phyloP scores from a whole-genome alignment of 2,113 vertebrate species.

The Rousettus leschenaultii region DNA sequence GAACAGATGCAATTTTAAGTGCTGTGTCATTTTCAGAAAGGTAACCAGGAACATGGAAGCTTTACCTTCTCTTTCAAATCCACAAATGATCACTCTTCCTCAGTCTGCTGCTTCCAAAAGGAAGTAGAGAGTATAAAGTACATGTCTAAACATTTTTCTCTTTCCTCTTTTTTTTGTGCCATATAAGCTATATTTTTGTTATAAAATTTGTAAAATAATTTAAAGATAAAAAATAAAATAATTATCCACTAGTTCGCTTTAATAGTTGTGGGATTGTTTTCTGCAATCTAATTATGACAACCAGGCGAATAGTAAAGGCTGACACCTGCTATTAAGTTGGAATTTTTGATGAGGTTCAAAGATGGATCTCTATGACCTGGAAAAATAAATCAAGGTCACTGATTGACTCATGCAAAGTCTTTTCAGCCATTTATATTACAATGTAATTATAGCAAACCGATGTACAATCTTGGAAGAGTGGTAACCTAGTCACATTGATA shows the following conservation, averaged over 20 bases:
- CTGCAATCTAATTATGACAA: slow-evolving; percentile 33
- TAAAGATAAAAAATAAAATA: background rate
- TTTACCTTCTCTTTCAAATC: background rate
- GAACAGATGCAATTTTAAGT: background rate
- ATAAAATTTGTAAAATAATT: background rate
- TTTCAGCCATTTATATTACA: slow-evolving; percentile 70
- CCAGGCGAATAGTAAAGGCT: slow-evolving; percentile 32
- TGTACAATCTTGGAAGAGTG: slow-evolving; percentile 35
- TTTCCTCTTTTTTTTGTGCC: background rate
- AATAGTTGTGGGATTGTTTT: background rate
- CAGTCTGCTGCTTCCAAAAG: background rate
- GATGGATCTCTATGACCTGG: slow-evolving; percentile 69
- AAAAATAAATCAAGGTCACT: slow-evolving; percentile 73
- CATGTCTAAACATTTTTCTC: background rate
- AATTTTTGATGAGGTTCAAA: slow-evolving; percentile 69
- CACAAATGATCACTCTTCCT: background rate
- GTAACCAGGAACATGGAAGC: background rate
- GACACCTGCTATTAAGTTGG: slow-evolving; percentile 61
- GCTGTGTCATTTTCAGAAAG: background rate
- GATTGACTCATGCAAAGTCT: slow-evolving; percentile 64
- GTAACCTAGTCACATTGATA: slow-evolving; percentile 44
- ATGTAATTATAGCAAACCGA: slow-evolving; percentile 68
- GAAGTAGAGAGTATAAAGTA: background rate
- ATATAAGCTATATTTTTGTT: background rate
- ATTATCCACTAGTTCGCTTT: background rate